Percentiles rank a stretch among this genome's conserved stretches.
Conservation (phyloP, 2,797 vertebrate species). For the Pangasius larnaudii region DNA sequence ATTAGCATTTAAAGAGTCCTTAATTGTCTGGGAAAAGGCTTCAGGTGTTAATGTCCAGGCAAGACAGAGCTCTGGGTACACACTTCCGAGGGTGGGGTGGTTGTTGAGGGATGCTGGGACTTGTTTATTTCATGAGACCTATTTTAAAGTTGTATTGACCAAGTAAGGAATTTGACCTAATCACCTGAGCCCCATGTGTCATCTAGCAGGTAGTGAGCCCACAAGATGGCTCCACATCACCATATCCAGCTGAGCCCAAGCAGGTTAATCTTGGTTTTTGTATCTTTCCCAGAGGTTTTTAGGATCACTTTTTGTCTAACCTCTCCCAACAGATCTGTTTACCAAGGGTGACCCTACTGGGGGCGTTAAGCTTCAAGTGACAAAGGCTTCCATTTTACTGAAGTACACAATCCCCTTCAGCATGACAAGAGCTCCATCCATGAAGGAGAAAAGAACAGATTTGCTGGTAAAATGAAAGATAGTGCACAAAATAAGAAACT, state of each 20-base stretch:
- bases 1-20: not conserved
- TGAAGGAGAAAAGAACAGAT: not conserved
- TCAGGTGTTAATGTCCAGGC: not conserved
- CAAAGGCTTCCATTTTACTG: not conserved
- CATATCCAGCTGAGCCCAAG: not conserved
- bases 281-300: not conserved
- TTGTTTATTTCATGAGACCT: not conserved
- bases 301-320: not conserved
- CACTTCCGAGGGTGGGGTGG: not conserved
- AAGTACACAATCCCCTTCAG: not conserved
- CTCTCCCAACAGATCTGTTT: not conserved
- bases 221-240: not conserved
- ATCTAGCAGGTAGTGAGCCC: not conserved
- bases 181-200: not conserved
- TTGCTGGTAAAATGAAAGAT: not conserved
- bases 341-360: not conserved
- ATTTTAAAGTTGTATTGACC: not conserved
- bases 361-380: not conserved
- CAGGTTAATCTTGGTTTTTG: not conserved
- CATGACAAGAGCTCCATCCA: not conserved
- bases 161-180: not conserved
- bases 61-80: not conserved
- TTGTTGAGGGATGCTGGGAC: not conserved
- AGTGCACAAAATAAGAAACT: no score
- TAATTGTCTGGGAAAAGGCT: not conserved